Conservation (phyloP, 2,797 vertebrate species). For the Pseudomugil tenellus region DNA sequence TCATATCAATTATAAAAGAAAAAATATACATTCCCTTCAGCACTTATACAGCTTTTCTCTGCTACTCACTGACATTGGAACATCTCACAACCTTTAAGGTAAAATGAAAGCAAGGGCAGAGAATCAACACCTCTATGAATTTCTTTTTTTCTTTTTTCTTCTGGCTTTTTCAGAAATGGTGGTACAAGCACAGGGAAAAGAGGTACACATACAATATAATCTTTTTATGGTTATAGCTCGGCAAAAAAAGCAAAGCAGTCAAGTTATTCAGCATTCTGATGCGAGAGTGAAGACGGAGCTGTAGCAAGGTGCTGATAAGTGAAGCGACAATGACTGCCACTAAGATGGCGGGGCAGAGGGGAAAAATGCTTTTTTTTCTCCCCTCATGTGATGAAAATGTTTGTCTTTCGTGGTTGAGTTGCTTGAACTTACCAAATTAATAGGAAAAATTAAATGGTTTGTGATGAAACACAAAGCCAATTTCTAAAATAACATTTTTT, state of each 20-base stretch:
- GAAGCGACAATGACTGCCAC: constrained; percentile 44
- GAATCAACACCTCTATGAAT: constrained; percentile 38
- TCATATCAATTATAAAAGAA: constrained; percentile 63
- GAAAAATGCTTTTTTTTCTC: constrained; percentile 28
- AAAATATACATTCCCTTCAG: constrained; percentile 32
- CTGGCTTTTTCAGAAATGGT: constrained; percentile 16
- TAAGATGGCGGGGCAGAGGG: constrained; percentile 3
- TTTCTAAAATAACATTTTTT: neutral
- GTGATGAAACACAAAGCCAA: neutral
- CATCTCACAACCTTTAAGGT: constrained; percentile 36
- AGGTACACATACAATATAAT: constrained; percentile 49
- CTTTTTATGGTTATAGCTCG: constrained; percentile 45
- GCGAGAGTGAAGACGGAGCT: constrained; percentile 29
- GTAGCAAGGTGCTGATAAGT: constrained; percentile 46
- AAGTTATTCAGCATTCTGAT: constrained; percentile 41
- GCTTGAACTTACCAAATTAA: constrained; percentile 36
- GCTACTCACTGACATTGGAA: constrained; percentile 29
- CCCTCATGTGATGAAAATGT: constrained; percentile 19
- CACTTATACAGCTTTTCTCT: constrained; percentile 9
- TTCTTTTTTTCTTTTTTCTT: constrained; percentile 16
- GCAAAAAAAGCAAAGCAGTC: constrained; percentile 38
- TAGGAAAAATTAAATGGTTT: neutral
- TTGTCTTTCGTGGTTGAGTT: constrained; percentile 17
- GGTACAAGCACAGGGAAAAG: constrained; percentile 39
- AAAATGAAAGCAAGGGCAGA: constrained; percentile 39